Conservation (phyloP, 2,113 vertebrate genomes). For the Salvelinus fontinalis region DNA sequence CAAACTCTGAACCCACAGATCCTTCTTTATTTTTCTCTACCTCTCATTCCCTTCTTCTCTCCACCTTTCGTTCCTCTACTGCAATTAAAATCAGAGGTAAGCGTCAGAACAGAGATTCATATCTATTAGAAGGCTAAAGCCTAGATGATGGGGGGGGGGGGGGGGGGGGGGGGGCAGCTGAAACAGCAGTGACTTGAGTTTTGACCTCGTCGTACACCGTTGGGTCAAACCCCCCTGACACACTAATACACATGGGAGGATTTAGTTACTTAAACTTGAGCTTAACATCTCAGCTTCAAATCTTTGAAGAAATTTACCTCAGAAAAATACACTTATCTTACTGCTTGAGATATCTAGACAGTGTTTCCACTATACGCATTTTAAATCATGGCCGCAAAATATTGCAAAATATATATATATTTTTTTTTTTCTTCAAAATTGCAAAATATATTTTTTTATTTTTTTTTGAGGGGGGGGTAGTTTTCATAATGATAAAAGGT, state of each 20-base stretch:
- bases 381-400: not conserved
- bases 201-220: constrained; percentile 18
- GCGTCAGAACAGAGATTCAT: constrained; percentile 35
- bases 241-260: not conserved
- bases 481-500: no score
- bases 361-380: not conserved
- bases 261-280: not conserved
- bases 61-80: not conserved
- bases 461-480: no score
- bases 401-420: not conserved
- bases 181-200: constrained; percentile 31
- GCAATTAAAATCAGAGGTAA: constrained; percentile 42
- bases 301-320: not conserved
- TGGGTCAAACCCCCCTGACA: not conserved
- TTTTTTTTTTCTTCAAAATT: no score
- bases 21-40: constrained; percentile 28
- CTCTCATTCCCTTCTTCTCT: constrained; percentile 15
- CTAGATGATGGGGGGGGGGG: not conserved
- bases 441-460: no score
- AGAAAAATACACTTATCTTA: not conserved
- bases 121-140: constrained; percentile 35
- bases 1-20: constrained; percentile 39
- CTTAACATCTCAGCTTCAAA: not conserved
- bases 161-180: constrained; percentile 33
- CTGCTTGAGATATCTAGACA: no score